Percentiles rank a stretch among this genome's conserved stretches.
Conservation (phyloP, 2,113 vertebrate genomes). For the Guaruba guarouba region DNA sequence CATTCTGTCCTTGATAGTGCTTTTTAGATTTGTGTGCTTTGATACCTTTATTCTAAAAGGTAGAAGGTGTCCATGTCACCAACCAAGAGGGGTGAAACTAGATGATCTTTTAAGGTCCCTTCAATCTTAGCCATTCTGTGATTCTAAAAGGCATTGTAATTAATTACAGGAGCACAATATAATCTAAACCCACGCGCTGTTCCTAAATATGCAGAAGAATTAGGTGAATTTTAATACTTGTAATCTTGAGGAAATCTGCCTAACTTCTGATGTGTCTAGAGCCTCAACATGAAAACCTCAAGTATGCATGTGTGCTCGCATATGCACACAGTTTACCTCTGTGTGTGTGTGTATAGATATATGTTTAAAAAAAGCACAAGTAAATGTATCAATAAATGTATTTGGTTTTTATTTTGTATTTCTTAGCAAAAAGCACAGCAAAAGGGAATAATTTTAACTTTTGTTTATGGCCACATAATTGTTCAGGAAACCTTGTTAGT, state of each 20-base stretch:
- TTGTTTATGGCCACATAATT: neutral
- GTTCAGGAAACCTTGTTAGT: neutral
- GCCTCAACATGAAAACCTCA: neutral
- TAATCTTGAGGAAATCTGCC: neutral
- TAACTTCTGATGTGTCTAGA: neutral
- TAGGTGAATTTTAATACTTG: neutral
- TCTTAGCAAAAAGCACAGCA: too few species aligned
- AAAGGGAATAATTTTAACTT: neutral
- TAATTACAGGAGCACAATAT: neutral
- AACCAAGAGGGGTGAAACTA: neutral
- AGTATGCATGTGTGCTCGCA: rapidly evolving
- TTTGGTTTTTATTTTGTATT: neutral
- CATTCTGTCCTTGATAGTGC: neutral
- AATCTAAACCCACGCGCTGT: neutral
- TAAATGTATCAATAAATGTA: neutral
- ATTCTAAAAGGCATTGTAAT: neutral
- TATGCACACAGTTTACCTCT: rapidly evolving
- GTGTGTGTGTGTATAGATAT: neutral
- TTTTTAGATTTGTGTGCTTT: neutral
- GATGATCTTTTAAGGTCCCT: neutral
- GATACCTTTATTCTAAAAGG: neutral
- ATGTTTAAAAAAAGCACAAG: neutral
- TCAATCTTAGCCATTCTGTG: neutral
- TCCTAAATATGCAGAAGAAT: neutral
- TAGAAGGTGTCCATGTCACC: neutral